These are phyloP conservation scores for Monopterus albus DNA, from an alignment of 2,113 vertebrate species.

Conservation along the genomic window DNA sequence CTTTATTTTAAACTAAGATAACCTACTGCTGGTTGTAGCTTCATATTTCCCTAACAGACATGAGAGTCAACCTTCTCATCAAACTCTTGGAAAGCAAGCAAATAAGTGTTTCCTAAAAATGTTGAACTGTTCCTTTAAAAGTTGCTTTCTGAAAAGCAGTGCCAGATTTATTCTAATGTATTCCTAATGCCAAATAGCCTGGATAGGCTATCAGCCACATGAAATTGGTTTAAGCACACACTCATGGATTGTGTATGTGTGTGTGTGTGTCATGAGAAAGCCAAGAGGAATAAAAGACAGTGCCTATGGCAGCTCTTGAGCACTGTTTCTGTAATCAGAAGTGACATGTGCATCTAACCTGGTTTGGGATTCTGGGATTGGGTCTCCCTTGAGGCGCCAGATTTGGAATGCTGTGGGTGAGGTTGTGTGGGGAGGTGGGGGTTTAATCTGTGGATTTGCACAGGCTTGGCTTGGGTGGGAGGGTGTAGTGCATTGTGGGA, in stretches of 20 bases:
- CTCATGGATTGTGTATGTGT: conserved; percentile 25
- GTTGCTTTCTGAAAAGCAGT: neutral
- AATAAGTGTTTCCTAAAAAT: neutral
- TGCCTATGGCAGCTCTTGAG: conserved; percentile 70
- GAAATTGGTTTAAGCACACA: conserved; percentile 46
- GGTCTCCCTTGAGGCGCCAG: conserved; percentile 67
- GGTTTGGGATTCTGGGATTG: conserved; percentile 79
- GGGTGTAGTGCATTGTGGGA: conserved; percentile 35
- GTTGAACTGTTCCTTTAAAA: neutral
- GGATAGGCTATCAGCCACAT: conserved; percentile 39
- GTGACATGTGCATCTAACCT: conserved; percentile 83
- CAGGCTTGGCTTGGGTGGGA: conserved; percentile 73
- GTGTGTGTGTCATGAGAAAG: conserved; percentile 6
- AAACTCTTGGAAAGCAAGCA: neutral
- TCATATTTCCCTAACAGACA: neutral
- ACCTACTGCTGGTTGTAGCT: neutral
- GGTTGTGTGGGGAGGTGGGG: conserved; percentile 28
- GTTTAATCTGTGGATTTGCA: conserved; percentile 70
- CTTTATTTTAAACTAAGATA: no score
- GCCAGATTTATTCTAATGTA: conserved; percentile 8
- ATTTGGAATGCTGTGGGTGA: conserved; percentile 43
- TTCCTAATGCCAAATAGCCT: neutral
- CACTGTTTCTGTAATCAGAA: conserved; percentile 76
- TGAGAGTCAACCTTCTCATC: neutral
- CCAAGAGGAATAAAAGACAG: conserved; percentile 48